Evolutionary conservation across 2,797 vertebrate genomes (phyloP), one percentile per base, ranked within the genome.

Genomic region (Epinephelus malabaricus): DNA sequence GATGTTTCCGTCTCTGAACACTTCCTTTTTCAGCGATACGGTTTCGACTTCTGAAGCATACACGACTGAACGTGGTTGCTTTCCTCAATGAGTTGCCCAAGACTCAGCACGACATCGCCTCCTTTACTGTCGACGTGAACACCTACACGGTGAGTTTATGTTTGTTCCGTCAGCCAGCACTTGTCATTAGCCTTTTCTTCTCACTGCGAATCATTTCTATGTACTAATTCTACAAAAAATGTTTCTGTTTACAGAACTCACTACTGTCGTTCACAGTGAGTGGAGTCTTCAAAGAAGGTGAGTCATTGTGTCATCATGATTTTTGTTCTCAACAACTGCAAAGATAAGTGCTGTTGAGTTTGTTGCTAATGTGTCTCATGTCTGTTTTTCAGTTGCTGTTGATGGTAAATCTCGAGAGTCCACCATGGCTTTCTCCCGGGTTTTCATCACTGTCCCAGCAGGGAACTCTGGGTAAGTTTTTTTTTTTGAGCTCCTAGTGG

Each of bases 241-340:
- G 3, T 73, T 76, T 69, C 17, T 0, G 68, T 94, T 93, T 91
- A 2, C 91, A 98, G 97, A 96, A 92, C 79, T 96, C 95, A 0
- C 86, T 98, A 66, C 89, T 98, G 9, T 96, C 96, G 34, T 98
- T 99, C 76, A 97, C 96, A 1, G 95, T 98, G 60, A 97, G 95
- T 1, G 98, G 98, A 4, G 90, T 98, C 69, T 99, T 98, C 78
- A 98, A 97, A 93, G 97, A 98, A 95, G 96, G 97, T 97, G 67
- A 91, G 94, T 78, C 69, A 5, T 63, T 34, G 15, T 1, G 8
- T 74, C 1, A 5, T 45, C 1, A 0, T 64, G 9, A n/a, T 49
- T 80, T 53, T 70, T 43, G 11, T 47, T 51, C 3, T 63, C 8
- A 50, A 46, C 1, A 2, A 17, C 38, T 15, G 8, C 38, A 47